Percentiles rank a stretch among this genome's conserved stretches.
Evolutionary conservation across 1,140 invertebrate species (phyloP).

Genomic region (Scaptodrosophila lebanonensis): DNA sequence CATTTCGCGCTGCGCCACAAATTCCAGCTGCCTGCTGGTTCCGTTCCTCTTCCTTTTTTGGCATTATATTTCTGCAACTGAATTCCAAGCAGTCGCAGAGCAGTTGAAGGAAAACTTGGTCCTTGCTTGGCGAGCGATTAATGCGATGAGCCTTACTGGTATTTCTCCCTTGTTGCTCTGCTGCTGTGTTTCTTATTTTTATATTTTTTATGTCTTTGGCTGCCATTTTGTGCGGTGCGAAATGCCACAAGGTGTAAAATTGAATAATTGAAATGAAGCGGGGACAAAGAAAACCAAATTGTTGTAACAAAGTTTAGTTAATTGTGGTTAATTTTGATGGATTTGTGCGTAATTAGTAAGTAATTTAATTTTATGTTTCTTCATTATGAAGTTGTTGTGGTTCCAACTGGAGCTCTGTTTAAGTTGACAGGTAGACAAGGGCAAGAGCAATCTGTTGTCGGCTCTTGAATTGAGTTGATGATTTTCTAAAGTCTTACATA

Average conservation of each 20-base stretch:
- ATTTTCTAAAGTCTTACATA: no score
- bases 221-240: slow-evolving; percentile 27
- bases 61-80: slow-evolving; percentile 28
- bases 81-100: slow-evolving; percentile 13
- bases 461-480: no score
- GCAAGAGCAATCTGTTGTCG: no score
- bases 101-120: slow-evolving; percentile 49
- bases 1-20: slow-evolving; percentile 61
- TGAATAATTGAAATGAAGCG: slow-evolving; percentile 76
- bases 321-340: slow-evolving; percentile 77
- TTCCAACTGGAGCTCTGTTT: no score
- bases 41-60: neutral
- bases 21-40: slow-evolving; percentile 54
- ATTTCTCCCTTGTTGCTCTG: slow-evolving; percentile 22
- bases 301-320: slow-evolving; percentile 70
- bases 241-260: slow-evolving; percentile 76
- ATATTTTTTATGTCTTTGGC: slow-evolving; percentile 32
- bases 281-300: slow-evolving; percentile 29
- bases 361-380: slow-evolving; percentile 58
- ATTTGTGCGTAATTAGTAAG: slow-evolving; percentile 71
- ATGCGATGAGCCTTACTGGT: slow-evolving; percentile 43
- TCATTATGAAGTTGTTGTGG: slow-evolving; percentile 21
- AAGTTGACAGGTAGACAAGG: no score
- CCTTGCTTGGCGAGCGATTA: slow-evolving; percentile 61
- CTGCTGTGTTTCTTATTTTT: neutral